Percentiles rank a stretch among this genome's conserved stretches.
Conservation (phyloP, 2,797 vertebrate species). For the Paedocypris micromegethes region DNA sequence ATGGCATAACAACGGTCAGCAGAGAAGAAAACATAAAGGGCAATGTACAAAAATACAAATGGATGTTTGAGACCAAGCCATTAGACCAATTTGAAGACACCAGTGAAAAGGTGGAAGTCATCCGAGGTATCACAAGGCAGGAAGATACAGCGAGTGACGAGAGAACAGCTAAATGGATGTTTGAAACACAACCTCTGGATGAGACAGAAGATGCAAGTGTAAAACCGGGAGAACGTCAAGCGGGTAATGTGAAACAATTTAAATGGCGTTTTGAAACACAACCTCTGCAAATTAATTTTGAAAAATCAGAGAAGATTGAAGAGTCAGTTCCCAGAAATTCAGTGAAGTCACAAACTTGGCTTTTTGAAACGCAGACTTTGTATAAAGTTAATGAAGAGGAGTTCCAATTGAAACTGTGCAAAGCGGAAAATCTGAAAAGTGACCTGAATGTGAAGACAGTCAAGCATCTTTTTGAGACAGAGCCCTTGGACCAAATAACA, state of each 20-base stretch:
- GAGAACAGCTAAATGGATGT: conserved; percentile 90
- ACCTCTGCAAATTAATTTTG: conserved; percentile 84
- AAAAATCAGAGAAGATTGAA: conserved; percentile 70
- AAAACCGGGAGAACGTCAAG: conserved; percentile 67
- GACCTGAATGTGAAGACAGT: conserved; percentile 77
- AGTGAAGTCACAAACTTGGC: conserved; percentile 86
- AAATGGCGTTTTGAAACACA: conserved; percentile 92
- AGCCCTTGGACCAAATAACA: conserved; percentile 82
- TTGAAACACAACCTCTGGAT: conserved; percentile 89
- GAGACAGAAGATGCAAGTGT: conserved; percentile 64
- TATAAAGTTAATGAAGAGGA: conserved; percentile 80
- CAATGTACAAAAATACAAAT: conserved; percentile 82
- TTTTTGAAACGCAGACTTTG: conserved; percentile 87
- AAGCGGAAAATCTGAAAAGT: conserved; percentile 78
- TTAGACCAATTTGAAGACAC: conserved; percentile 88
- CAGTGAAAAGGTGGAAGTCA: conserved; percentile 81
- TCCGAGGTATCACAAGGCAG: conserved; percentile 89
- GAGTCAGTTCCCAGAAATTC: conserved; percentile 80
- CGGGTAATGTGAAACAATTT: conserved; percentile 85
- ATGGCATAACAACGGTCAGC: conserved; percentile 84
- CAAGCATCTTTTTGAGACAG: conserved; percentile 86
- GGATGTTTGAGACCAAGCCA: conserved; percentile 92
- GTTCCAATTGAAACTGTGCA: conserved; percentile 70
- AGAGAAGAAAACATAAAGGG: conserved; percentile 87
- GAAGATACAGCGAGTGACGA: conserved; percentile 85